Base-by-base conservation (phyloP, 2,888 invertebrate genomes). In the Melinaea menophilus region DNA sequence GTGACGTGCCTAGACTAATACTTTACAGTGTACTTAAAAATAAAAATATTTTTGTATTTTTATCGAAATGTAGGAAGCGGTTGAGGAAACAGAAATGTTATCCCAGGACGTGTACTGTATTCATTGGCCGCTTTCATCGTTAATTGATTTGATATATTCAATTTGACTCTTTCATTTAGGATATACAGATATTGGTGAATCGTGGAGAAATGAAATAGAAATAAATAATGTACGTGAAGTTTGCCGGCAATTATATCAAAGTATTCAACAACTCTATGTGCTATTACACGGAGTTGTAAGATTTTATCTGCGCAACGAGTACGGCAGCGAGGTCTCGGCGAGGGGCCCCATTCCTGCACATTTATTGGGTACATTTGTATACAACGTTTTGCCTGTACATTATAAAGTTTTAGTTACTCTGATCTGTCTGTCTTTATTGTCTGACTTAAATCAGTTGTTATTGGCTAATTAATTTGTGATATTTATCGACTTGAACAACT, bases 201-300 rank as follows among this genome's bases (percentile, higher is more conserved):
- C 89, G 3, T 95, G 95, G 95, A 87, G 94, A 0, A 92, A 93
- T 57, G 94, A 93, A 64, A 84, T 94, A 3, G 95, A 95, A 78
- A 90, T 92, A 11, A 85, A 91, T 0, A 82, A 92, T 68, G 87
- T 96, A 45, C 85, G 92, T 58, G 69, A 82, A 0, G 75, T 91
- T 3, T 90, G 94, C n/a, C 86, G 85, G 0, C 74, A 80, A 13
- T 79, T 95, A 0, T 94, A 93, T 79, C 73, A 86, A 2, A 85
- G 90, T 62, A 78, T 96, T 1, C 84, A 88, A 68, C 94, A 94
- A 0, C 79, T 96, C 0, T 96, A 96, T 78, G 76, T 85, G 31
- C 83, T 95, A 35, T 84, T 96, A 0, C 96, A 96, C 80, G 95
- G 94, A 0, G 95, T 95, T 4, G 91, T 94, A 0, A 87, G 96